Percentiles rank a stretch among this genome's conserved stretches.
phyloP scores from a whole-genome alignment of 1,140 invertebrate species.

The Lepidostoma basale region DNA sequence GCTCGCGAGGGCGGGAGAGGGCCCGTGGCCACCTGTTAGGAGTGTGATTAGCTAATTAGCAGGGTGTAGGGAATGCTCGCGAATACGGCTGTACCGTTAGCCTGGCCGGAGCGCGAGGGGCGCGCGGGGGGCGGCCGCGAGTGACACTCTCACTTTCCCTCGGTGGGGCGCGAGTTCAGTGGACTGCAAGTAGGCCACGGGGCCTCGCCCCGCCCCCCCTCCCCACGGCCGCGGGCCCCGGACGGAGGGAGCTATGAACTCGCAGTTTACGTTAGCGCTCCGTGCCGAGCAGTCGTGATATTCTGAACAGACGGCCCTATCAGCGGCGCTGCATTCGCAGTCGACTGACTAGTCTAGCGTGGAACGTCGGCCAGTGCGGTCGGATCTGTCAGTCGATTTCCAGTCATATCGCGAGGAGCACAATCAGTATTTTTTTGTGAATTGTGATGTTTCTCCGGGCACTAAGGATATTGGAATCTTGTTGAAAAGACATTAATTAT shows the following conservation, averaged over 20 bases:
- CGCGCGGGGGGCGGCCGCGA: neutral
- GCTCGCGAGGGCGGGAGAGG: neutral
- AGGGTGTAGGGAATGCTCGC: neutral
- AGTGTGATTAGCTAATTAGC: neutral
- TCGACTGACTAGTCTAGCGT: constrained; percentile 51
- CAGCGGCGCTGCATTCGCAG: constrained; percentile 9
- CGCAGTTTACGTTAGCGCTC: constrained; percentile 51
- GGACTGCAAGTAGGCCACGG: constrained; percentile 71
- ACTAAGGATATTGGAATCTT: constrained; percentile 7
- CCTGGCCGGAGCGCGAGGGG: neutral
- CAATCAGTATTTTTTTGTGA: constrained; percentile 28
- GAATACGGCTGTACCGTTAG: neutral
- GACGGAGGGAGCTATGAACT: constrained; percentile 45
- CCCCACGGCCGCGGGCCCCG: constrained; percentile 27
- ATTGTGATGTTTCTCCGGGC: constrained; percentile 27
- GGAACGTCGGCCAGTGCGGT: constrained; percentile 50
- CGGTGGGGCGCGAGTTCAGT: constrained; percentile 61
- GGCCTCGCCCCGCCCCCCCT: constrained; percentile 61
- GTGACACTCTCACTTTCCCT: constrained; percentile 67
- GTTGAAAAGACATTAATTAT: neutral
- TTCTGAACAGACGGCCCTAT: neutral
- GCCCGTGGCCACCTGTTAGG: neutral
- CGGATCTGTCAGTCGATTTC: constrained; percentile 48
- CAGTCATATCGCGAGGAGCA: constrained; percentile 37
- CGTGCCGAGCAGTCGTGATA: constrained; percentile 47